Base-by-base conservation (phyloP, 2,797 vertebrate species). In the Menidia menidia region DNA sequence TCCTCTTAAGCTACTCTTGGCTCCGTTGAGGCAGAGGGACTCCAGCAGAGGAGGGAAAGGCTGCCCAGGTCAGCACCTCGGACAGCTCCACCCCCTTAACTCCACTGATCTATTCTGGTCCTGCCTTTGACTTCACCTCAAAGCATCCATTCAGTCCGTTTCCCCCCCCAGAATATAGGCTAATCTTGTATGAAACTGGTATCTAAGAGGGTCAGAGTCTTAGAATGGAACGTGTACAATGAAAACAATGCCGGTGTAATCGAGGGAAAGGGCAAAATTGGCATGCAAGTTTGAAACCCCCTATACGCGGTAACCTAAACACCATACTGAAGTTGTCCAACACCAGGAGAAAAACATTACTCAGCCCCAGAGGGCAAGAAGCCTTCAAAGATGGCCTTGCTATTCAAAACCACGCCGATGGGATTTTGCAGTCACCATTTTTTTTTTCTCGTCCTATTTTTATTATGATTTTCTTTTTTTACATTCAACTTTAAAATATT, bases 61-160 rank as follows among this genome's bases (percentile, higher is more conserved):
- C 64, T 60, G 71, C 75, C 61, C 74, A 78, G 84, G 88, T 92
- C 95, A 96, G 95, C 91, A 96, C 95, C 94, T 86, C 84, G 93
- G 94, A 95, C 90, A 96, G 94, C 90, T 94, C 94, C 92, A 33
- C 56, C 81, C 77, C 84, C 84, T 64, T 39, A 39, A 44, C 78
- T 71, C 31, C 2, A 72, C 71, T 1, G 25, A 39, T 60, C 89
- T 87, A 83, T 90, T 87, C 69, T 78, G 73, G 54, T 71, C 54
- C 59, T 60, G 51, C 61, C 19, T 41, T 15, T 61, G 67, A 53
- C 31, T 57, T 80, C 63, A 56, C 31, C 64, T 70, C 61, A 47
- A 71, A 64, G 68, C 83, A 75, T 43, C 65, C 78, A 53, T 64
- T 59, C 66, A 68, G 35, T 7, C 10, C 31, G 48, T 13, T 30